Percentiles rank a stretch among this genome's conserved stretches.
Conservation (phyloP, 2,113 vertebrate species). For the Zosterops japonicus region DNA sequence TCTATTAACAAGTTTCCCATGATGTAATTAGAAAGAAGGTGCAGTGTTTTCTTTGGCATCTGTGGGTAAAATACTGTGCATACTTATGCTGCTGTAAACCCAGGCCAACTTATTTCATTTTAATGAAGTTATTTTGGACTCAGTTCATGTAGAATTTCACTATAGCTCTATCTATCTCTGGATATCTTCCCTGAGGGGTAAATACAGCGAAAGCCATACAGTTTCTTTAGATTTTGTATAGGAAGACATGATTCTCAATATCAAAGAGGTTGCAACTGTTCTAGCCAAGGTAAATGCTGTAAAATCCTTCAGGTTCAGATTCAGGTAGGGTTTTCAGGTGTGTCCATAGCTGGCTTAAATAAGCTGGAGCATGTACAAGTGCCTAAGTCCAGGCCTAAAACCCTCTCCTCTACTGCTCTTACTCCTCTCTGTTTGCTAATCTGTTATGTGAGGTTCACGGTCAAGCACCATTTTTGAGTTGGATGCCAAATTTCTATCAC, state of each 20-base stretch:
- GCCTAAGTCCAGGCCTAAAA: not conserved
- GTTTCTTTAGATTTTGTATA: not conserved
- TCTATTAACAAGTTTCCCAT: conserved; percentile 32
- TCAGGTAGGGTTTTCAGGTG: not conserved
- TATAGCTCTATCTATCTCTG: conserved; percentile 11
- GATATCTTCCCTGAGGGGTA: not conserved
- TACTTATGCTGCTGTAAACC: conserved; percentile 19
- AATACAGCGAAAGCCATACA: not conserved
- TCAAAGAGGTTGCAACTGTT: not conserved
- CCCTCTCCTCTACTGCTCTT: accelerated
- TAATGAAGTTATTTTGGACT: conserved; percentile 51
- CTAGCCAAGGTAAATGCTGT: not conserved
- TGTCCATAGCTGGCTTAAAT: not conserved
- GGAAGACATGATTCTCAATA: not conserved
- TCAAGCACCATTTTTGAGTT: not conserved
- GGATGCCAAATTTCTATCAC: not conserved
- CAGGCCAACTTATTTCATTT: conserved; percentile 24
- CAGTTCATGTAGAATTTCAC: conserved; percentile 22
- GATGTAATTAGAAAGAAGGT: conserved; percentile 53
- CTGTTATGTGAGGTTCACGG: not conserved
- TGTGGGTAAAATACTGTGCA: conserved; percentile 2
- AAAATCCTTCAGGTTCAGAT: not conserved
- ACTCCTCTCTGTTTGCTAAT: not conserved
- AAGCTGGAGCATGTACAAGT: not conserved
- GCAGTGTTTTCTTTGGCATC: conserved; percentile 48